Base-by-base conservation (phyloP, 2,113 vertebrate genomes). In the Odontesthes bonariensis region DNA sequence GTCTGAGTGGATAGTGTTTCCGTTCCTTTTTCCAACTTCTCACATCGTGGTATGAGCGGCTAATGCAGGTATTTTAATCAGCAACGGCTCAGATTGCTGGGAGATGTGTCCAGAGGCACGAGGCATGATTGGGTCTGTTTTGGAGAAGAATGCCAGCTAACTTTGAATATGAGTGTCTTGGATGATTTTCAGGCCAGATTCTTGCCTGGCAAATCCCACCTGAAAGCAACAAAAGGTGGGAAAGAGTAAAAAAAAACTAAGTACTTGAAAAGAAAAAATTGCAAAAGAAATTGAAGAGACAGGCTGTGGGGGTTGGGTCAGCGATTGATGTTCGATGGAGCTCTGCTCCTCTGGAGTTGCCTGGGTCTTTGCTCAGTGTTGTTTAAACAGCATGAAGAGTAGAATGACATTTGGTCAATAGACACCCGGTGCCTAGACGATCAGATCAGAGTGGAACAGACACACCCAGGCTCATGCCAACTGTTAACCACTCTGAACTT, bases 381-480 rank as follows among this genome's bases (percentile, higher is more conserved):
- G 92, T 94, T 96, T 93, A 94, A 95, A 96, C 93, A 95, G 92
- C 89, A 93, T 65, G 91, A 86, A 86, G 89, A 90, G 90, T 86
- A 86, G 91, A 95, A 94, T 90, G 90, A 93, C 64, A 69, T 92
- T 92, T 87, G 1, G 85, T 96, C 94, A 96, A 96, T 92, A 96
- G 12, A 83, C 90, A 89, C 90, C 71, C 82, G 89, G 42, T 92
- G 91, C 86, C 90, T 88, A 87, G 92, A 94, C 86, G 44, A 92
- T 94, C 91, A 90, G 89, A 95, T 94, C 93, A 89, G 80, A 88
- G 83, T 61, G 82, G 82, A 90, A 90, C 88, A 92, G 91, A 92
- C 78, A 63, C 91, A 86, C 89, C 91, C 91, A 17, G 92, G 90
- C 88, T 89, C 22, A 33, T 47, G 31, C 73, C 20, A 14, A 47